Evolutionary conservation across 2,888 invertebrate genomes (phyloP).

Genomic region (Leucozona laternaria): DNA sequence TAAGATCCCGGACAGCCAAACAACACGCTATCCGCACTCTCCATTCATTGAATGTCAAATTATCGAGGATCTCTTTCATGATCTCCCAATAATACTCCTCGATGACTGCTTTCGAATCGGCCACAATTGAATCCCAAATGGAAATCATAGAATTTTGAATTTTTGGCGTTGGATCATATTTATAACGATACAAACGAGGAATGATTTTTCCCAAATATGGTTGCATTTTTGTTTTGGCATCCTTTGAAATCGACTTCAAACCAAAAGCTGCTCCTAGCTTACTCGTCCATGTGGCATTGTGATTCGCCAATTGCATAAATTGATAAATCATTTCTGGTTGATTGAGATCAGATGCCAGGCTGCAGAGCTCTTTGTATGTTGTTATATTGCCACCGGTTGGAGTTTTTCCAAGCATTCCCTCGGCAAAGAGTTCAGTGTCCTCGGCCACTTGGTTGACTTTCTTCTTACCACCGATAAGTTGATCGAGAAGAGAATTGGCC

Average conservation of each 20-base stretch:
- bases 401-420: constrained; percentile 92
- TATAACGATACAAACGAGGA: constrained; percentile 91
- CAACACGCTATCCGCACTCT: constrained; percentile 96
- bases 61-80: constrained; percentile 90
- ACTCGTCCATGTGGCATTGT: constrained; percentile 97
- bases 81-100: constrained; percentile 84
- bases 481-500: constrained; percentile 91
- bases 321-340: constrained; percentile 97
- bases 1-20: constrained; percentile 92
- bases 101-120: constrained; percentile 92
- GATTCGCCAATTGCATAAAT: constrained; percentile 97
- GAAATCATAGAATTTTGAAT: constrained; percentile 96
- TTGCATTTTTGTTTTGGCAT: constrained; percentile 92
- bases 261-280: constrained; percentile 96
- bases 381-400: constrained; percentile 95
- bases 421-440: constrained; percentile 94
- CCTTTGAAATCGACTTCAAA: constrained; percentile 92
- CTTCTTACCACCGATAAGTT: constrained; percentile 91
- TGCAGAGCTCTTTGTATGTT: constrained; percentile 97
- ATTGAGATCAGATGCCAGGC: constrained; percentile 96
- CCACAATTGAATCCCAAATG: constrained; percentile 96
- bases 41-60: constrained; percentile 94
- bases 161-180: constrained; percentile 96
- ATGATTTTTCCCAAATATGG: constrained; percentile 93
- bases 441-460: constrained; percentile 90